Evolutionary conservation across 2,888 invertebrate genomes (phyloP), one percentile per base, ranked within the genome.

Genomic region (Listrodromus nycthemerus): DNA sequence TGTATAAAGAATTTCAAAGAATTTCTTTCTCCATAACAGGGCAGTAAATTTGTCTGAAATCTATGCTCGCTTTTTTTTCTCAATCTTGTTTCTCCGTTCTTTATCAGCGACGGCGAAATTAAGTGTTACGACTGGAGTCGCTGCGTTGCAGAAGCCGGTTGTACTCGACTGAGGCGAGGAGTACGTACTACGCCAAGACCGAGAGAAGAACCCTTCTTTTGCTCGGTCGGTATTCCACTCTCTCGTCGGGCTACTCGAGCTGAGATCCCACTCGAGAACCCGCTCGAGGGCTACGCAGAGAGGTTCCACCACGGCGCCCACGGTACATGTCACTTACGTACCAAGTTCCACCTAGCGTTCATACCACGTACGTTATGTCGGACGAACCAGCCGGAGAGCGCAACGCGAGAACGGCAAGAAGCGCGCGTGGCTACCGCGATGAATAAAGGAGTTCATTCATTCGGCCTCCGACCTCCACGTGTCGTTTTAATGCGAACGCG

Each of bases 401-500:
- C 6, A 55, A 48, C 27, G 10, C 30, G 71, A 45, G 24, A 41
- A 48, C 21, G 70, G 27, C 71, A 77, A 74, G 77, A 82, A 78
- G 63, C 63, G 5, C 76, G 67, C 76, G 55, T 65, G 69, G 58
- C 66, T 71, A 45, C n/a, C 19, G 13, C 27, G 41, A 33, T 6
- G 82, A 79, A 76, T 77, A 80, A 83, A 83, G 73, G 48, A 77
- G 73, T 63, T 80, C 77, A 80, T 83, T 83, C 83, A 83, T 83
- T 77, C 67, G 69, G 69, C 48, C 67, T 73, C 63, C 76, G 65
- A 80, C 67, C 80, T 80, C 76, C 77, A 80, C 83, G 80, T 80
- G 75, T 73, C 58, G 48, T 58, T 76, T 50, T 30, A 48, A 76
- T 73, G 55, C 63, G 52, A 67, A 48, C 65, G 55, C 70, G 55